Percentiles rank a stretch among this genome's conserved stretches.
These are phyloP conservation scores for Megastigmus dorsalis DNA, from an alignment of 2,888 invertebrate genomes.

Conservation along the genomic window DNA sequence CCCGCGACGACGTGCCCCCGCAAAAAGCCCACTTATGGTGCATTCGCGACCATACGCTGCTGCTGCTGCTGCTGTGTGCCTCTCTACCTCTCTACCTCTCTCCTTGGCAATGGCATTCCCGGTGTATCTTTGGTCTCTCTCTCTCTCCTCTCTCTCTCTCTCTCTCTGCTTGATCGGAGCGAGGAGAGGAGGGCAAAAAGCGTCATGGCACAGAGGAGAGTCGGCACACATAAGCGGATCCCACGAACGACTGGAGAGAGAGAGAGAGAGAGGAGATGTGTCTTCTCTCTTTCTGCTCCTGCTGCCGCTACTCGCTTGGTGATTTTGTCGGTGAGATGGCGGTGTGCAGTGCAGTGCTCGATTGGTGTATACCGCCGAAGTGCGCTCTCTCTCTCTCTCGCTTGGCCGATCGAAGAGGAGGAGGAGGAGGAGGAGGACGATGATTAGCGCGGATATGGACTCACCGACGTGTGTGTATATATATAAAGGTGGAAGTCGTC, in stretches of 20 bases:
- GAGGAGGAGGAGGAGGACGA: constrained; percentile 25
- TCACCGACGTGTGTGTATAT: constrained; percentile 42
- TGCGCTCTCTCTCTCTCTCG: background rate
- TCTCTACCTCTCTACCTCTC: background rate
- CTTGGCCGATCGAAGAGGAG: background rate
- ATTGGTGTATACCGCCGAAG: constrained; percentile 34
- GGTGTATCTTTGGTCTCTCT: constrained; percentile 6
- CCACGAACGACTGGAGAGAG: too few relatives aligned
- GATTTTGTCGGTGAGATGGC: constrained; percentile 15
- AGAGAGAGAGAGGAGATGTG: background rate
- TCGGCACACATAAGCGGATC: constrained; percentile 40
- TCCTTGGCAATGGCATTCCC: constrained; percentile 31
- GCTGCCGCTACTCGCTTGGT: background rate
- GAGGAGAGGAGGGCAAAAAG: constrained; percentile 36
- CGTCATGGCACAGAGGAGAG: constrained; percentile 1
- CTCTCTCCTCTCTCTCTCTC: background rate
- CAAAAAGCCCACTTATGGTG: constrained; percentile 49
- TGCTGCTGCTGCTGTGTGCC: background rate
- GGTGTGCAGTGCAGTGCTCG: constrained; percentile 14
- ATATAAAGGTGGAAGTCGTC: constrained; percentile 38
- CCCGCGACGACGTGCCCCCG: constrained; percentile 23
- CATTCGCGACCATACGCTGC: constrained; percentile 9
- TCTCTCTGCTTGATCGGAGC: background rate
- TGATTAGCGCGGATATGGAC: constrained; percentile 54
- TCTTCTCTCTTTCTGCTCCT: constrained; percentile 5